Conservation (phyloP, 2,113 vertebrate genomes). For the Mirza zaza region DNA sequence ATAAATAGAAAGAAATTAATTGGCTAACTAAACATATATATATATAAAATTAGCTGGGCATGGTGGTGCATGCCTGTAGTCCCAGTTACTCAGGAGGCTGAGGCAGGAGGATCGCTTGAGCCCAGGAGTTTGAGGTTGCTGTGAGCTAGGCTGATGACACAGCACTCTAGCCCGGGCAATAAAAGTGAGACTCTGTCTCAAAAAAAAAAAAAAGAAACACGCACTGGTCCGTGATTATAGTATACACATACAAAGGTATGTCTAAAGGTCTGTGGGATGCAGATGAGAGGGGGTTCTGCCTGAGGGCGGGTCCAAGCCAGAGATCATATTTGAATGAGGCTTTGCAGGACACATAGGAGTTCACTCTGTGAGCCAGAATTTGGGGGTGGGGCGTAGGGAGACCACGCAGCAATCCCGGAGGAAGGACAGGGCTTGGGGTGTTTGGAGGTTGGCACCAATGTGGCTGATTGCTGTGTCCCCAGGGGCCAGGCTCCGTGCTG, state of each 20-base stretch:
- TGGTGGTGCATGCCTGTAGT: too few relatives aligned
- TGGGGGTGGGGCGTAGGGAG: not conserved
- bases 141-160: too few relatives aligned
- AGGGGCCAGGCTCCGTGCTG: not conserved
- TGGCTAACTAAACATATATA: too few relatives aligned
- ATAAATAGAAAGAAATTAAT: too few relatives aligned
- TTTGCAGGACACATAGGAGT: not conserved
- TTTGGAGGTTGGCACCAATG: rapidly evolving
- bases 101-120: too few relatives aligned
- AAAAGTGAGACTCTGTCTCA: too few relatives aligned
- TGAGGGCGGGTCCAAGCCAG: not conserved
- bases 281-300: not conserved
- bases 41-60: too few relatives aligned
- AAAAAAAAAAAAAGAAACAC: not conserved
- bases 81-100: too few relatives aligned
- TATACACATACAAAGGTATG: rapidly evolving
- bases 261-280: not conserved
- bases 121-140: too few relatives aligned
- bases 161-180: too few relatives aligned
- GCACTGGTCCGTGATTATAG: rapidly evolving
- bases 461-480: rapidly evolving
- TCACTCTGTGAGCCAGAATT: not conserved
- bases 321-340: not conserved
- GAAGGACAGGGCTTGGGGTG: not conserved
- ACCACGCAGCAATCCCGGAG: not conserved